These are phyloP conservation scores for Takifugu flavidus DNA, from an alignment of 2,113 vertebrate species.

Conservation along the genomic window DNA sequence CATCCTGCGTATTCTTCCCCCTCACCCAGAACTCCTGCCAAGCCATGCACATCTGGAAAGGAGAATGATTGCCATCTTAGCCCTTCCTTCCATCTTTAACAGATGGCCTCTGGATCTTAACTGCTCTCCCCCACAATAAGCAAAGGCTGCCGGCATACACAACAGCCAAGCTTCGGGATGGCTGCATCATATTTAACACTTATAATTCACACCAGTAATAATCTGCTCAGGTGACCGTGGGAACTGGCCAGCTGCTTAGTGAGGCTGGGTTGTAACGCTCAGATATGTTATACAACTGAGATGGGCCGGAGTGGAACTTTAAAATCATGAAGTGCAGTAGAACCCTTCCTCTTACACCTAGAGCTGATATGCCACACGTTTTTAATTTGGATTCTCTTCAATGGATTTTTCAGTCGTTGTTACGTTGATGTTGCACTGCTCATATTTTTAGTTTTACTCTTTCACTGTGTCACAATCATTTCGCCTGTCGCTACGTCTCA, in stretches of 20 bases:
- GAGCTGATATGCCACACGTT: too few relatives aligned
- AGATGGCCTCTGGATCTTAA: constrained; percentile 71
- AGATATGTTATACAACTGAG: constrained; percentile 13
- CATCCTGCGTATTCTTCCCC: constrained; percentile 29
- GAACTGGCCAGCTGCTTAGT: constrained; percentile 18
- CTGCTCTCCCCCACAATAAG: constrained; percentile 70
- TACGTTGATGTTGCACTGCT: too few relatives aligned
- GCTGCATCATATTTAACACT: constrained; percentile 43
- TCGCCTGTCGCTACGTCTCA: too few relatives aligned
- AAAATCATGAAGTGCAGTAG: too few relatives aligned
- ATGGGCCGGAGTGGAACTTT: background rate
- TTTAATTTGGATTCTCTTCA: too few relatives aligned
- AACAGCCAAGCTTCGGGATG: constrained; percentile 16
- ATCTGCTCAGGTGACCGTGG: constrained; percentile 40
- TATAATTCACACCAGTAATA: constrained; percentile 45
- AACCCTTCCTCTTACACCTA: too few relatives aligned
- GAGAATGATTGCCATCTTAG: constrained; percentile 75
- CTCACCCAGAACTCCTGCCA: constrained; percentile 42
- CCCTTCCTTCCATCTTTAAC: constrained; percentile 49
- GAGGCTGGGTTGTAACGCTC: constrained; percentile 9
- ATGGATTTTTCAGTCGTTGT: too few relatives aligned
- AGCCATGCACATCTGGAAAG: constrained; percentile 86
- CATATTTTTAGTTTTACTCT: too few relatives aligned
- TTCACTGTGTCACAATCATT: too few relatives aligned
- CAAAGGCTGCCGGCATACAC: constrained; percentile 39